phyloP scores from a whole-genome alignment of 2,888 invertebrate genomes.

The Drosophila heteroneura region DNA sequence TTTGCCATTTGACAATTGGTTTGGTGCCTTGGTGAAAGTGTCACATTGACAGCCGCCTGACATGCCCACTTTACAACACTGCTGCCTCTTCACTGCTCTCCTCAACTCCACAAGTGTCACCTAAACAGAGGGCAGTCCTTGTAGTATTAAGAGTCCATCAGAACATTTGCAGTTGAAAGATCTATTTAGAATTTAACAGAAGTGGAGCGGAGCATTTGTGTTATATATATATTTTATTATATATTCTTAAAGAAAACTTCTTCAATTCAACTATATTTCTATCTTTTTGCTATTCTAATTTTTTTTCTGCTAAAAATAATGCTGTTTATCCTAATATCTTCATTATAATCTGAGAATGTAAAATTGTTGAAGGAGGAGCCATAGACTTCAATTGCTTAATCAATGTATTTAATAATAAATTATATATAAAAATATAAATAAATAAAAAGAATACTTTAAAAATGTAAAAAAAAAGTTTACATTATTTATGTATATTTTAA shows the following conservation, averaged over 20 bases:
- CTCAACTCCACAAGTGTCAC: background rate
- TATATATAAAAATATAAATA: background rate
- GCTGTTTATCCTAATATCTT: too few species aligned
- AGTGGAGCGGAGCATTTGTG: background rate
- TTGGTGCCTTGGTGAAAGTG: conserved; percentile 69
- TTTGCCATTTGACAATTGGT: conserved; percentile 33
- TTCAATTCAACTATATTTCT: background rate
- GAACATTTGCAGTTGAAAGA: background rate
- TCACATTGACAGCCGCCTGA: conserved; percentile 63
- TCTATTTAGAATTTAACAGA: background rate
- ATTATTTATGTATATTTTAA: too few species aligned
- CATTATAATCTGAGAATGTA: too few species aligned
- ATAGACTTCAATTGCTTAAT: too few species aligned
- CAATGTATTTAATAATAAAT: background rate
- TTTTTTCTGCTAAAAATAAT: background rate
- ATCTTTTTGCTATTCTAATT: too few species aligned
- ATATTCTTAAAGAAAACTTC: background rate
- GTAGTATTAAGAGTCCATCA: background rate
- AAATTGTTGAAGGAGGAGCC: too few species aligned
- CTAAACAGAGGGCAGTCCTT: conserved; percentile 34
- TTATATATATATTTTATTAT: background rate
- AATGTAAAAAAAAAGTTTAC: background rate
- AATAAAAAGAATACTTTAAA: background rate
- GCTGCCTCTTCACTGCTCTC: background rate
- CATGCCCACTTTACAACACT: conserved; percentile 68